Conservation (phyloP, 2,888 invertebrate species). For the Sceliomorpha sp. region DNA sequence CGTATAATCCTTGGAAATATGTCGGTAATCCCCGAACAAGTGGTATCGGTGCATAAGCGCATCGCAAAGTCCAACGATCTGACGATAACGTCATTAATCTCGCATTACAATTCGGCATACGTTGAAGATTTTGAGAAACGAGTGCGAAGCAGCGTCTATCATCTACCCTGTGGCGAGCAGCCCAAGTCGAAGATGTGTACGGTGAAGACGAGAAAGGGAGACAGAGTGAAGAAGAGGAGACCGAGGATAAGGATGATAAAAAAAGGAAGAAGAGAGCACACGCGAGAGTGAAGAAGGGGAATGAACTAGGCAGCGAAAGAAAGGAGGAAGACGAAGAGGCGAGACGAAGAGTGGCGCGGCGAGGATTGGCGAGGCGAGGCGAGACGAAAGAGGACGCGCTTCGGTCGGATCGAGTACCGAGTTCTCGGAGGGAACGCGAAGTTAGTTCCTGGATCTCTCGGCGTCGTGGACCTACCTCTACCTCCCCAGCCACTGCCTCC, state of each 20-base stretch:
- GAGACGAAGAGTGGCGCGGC: constrained; percentile 30
- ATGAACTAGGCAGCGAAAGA: constrained; percentile 26
- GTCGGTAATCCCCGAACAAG: background rate
- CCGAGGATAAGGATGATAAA: constrained; percentile 27
- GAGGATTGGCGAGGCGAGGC: constrained; percentile 6
- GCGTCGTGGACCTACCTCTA: constrained; percentile 48
- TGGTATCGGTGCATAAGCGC: constrained; percentile 3
- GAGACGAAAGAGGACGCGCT: constrained; percentile 9
- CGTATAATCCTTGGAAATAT: background rate
- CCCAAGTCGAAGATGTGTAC: background rate
- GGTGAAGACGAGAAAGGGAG: constrained; percentile 1
- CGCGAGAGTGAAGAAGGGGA: constrained; percentile 11
- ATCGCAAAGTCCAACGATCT: constrained; percentile 7
- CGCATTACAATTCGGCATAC: constrained; percentile 12
- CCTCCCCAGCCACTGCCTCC: constrained; percentile 13
- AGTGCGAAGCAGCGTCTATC: background rate
- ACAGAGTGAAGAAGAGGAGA: constrained; percentile 27
- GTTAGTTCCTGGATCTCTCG: constrained; percentile 65
- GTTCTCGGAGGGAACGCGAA: constrained; percentile 61
- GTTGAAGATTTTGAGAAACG: background rate
- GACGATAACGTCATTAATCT: constrained; percentile 11
- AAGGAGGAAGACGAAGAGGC: constrained; percentile 18
- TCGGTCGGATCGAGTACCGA: constrained; percentile 46
- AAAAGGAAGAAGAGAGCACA: constrained; percentile 37
- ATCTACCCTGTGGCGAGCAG: background rate